Percentiles rank a stretch among this genome's conserved stretches.
phyloP scores from a whole-genome alignment of 2,797 vertebrate species.

The Cheirogaleus major region DNA sequence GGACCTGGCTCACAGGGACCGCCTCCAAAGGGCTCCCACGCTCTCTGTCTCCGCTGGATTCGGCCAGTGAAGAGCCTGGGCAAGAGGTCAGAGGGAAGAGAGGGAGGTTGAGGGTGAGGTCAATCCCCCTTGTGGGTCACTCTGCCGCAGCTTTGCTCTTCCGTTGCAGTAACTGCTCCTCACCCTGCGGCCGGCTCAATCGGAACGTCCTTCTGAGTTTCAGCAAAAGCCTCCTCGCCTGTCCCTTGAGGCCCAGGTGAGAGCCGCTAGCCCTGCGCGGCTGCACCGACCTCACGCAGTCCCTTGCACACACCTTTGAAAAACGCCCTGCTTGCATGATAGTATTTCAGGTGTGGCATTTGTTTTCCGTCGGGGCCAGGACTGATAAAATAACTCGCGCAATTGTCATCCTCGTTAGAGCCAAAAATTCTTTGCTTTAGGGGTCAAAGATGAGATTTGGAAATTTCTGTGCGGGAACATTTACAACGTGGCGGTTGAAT shows the following conservation, averaged over 20 bases:
- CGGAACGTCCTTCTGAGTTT: neutral
- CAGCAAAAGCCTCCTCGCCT: neutral
- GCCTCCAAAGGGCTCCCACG: fast-evolving
- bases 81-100: neutral
- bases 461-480: neutral
- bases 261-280: neutral
- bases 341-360: neutral
- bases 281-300: neutral
- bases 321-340: neutral
- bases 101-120: neutral
- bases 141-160: neutral
- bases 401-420: neutral
- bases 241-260: neutral
- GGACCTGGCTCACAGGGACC: neutral
- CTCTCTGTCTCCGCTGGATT: neutral
- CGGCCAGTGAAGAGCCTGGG: neutral
- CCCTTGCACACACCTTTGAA: neutral
- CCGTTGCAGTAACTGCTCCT: neutral
- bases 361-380: neutral
- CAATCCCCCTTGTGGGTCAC: neutral
- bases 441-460: neutral
- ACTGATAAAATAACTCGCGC: neutral
- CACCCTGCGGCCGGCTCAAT: fast-evolving
- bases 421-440: neutral
- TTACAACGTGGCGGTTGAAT: neutral